A percentile compares a stretch with the other conserved stretches of the same genome.
Evolutionary conservation across 2,113 vertebrate genomes (phyloP).

Genomic region (Platichthys stellatus): DNA sequence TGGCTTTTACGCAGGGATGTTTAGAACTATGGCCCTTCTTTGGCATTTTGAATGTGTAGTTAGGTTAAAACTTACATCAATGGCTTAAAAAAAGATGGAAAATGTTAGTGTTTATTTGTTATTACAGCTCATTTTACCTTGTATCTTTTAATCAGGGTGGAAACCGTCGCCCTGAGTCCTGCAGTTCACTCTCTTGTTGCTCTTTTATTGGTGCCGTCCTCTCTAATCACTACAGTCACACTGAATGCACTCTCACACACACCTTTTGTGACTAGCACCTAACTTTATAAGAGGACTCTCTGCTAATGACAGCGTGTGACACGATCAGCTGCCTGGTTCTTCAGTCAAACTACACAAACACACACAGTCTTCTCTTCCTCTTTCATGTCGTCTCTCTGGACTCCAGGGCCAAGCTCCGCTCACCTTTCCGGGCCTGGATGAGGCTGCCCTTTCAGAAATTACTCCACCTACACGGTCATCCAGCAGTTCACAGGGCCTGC

Average conservation of each 20-base stretch:
- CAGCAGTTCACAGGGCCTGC: conserved; percentile 65
- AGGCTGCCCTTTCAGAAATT: conserved; percentile 67
- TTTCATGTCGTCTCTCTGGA: conserved; percentile 52
- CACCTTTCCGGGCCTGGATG: conserved; percentile 44
- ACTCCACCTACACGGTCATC: conserved; percentile 55
- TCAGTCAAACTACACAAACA: conserved; percentile 32
- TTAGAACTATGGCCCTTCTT: not conserved
- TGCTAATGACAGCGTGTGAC: conserved; percentile 60
- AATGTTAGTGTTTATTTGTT: conserved; percentile 49
- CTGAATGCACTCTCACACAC: conserved; percentile 29
- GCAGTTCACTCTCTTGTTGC: conserved; percentile 28
- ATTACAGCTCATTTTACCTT: conserved; percentile 45
- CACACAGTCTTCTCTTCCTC: conserved; percentile 20
- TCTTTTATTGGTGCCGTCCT: conserved; percentile 46
- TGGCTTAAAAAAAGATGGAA: conserved; percentile 14
- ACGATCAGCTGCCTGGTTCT: conserved; percentile 30
- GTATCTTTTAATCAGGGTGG: conserved; percentile 52
- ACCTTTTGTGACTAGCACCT: conserved; percentile 33
- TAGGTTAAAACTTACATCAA: conserved; percentile 9
- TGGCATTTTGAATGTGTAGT: conserved; percentile 23
- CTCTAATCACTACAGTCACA: conserved; percentile 57
- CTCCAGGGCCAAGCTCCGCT: conserved; percentile 16
- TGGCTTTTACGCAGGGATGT: not conserved
- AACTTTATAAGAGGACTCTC: conserved; percentile 14
- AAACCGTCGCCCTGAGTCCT: conserved; percentile 26